Conservation (phyloP, 2,797 vertebrate species). For the Notamacropus eugenii region DNA sequence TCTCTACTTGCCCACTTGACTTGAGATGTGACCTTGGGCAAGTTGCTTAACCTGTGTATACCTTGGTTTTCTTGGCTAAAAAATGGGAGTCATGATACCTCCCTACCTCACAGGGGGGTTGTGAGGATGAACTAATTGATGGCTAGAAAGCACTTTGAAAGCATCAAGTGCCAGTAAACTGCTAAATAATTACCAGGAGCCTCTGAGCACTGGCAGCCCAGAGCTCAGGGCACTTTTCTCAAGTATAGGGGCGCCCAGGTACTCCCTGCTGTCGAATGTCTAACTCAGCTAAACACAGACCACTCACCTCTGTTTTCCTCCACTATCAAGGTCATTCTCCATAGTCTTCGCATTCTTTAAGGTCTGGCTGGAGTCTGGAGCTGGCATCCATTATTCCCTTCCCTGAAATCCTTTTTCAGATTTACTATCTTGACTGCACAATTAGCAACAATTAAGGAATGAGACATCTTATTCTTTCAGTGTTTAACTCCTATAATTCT, state of each 20-base stretch:
- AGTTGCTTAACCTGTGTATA: slow-evolving; percentile 72
- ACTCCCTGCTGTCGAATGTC: slow-evolving; percentile 66
- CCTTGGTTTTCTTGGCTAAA: slow-evolving; percentile 77
- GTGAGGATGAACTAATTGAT: slow-evolving; percentile 76
- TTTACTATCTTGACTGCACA: neutral
- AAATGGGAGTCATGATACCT: slow-evolving; percentile 72
- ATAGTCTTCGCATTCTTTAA: slow-evolving; percentile 36
- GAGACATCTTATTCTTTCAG: neutral
- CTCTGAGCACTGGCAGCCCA: slow-evolving; percentile 61
- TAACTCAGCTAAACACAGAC: slow-evolving; percentile 77
- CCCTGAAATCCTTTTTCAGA: slow-evolving; percentile 56
- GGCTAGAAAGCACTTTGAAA: slow-evolving; percentile 76
- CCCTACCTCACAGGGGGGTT: slow-evolving; percentile 59
- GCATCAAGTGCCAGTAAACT: slow-evolving; percentile 73
- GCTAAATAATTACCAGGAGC: slow-evolving; percentile 77
- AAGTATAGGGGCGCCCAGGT: slow-evolving; percentile 45
- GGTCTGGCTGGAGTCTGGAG: slow-evolving; percentile 5
- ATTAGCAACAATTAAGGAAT: neutral
- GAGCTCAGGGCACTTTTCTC: slow-evolving; percentile 67
- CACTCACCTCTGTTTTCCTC: slow-evolving; percentile 38
- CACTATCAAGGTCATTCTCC: slow-evolving; percentile 70
- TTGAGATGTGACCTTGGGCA: slow-evolving; percentile 71
- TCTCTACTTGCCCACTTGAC: slow-evolving; percentile 71
- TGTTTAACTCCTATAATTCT: neutral
- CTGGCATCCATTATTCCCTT: slow-evolving; percentile 63